Conservation (phyloP, 2,888 invertebrate species). For the Neoscelio sp. region DNA sequence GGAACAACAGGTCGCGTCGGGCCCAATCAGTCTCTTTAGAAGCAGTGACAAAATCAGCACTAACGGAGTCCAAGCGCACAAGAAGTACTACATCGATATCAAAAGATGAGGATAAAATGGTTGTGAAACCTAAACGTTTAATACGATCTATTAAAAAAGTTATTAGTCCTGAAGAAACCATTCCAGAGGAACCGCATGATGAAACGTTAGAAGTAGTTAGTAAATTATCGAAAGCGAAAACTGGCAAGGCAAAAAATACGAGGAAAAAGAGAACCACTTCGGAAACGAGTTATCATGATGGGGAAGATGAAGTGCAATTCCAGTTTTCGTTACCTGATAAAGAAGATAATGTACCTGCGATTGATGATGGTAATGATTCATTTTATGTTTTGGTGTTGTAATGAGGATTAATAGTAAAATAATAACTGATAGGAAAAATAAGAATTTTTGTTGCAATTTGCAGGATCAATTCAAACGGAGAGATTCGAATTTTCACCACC, state of each 20-base stretch:
- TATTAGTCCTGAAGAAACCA: background rate
- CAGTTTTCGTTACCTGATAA: slow-evolving; percentile 35
- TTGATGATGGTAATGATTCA: slow-evolving; percentile 42
- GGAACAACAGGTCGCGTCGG: slow-evolving; percentile 24
- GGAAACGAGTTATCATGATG: slow-evolving; percentile 28
- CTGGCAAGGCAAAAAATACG: slow-evolving; percentile 2
- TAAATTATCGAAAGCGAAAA: slow-evolving; percentile 12
- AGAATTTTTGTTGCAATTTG: background rate
- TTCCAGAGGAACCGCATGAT: slow-evolving; percentile 31
- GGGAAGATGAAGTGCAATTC: slow-evolving; percentile 4
- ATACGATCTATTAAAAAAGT: background rate
- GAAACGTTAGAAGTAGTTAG: slow-evolving; percentile 13
- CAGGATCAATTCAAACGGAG: slow-evolving; percentile 1
- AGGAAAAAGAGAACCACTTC: slow-evolving; percentile 24
- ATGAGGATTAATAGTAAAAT: too few relatives aligned
- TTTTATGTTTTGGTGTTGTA: too few relatives aligned
- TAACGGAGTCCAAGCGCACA: slow-evolving; percentile 23
- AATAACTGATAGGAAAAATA: too few relatives aligned
- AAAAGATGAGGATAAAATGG: slow-evolving; percentile 21
- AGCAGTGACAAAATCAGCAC: background rate
- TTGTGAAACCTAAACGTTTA: background rate
- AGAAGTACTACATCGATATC: slow-evolving; percentile 50
- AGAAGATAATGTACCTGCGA: slow-evolving; percentile 19
- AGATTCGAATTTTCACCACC: slow-evolving; percentile 44
- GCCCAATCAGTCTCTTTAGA: slow-evolving; percentile 54